Conservation (phyloP, 2,888 invertebrate genomes). For the Corbicula japonica region DNA sequence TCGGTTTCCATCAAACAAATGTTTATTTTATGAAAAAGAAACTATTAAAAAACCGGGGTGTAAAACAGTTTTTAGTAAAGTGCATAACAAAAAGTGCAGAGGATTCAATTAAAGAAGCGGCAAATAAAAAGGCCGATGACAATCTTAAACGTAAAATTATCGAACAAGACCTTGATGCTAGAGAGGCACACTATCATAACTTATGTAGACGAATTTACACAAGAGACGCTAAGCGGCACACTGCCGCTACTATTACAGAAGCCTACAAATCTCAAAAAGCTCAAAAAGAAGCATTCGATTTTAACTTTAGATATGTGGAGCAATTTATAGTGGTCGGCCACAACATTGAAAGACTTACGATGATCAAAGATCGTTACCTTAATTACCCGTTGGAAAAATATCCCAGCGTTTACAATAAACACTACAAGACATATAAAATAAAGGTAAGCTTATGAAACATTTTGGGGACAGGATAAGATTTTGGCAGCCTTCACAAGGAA, state of each 20-base stretch:
- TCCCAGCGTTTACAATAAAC: constrained; percentile 42
- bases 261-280: constrained; percentile 7
- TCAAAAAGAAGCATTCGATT: constrained; percentile 27
- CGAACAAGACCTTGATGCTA: constrained; percentile 34
- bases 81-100: constrained; percentile 49
- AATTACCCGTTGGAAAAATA: constrained; percentile 19
- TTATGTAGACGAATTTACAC: constrained; percentile 36
- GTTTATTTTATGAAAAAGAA: constrained; percentile 51
- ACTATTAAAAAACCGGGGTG: constrained; percentile 24
- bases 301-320: constrained; percentile 33
- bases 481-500: constrained; percentile 42
- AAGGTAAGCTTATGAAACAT: constrained; percentile 39
- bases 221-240: constrained; percentile 25
- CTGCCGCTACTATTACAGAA: constrained; percentile 9
- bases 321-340: constrained; percentile 30
- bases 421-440: constrained; percentile 60
- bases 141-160: constrained; percentile 26
- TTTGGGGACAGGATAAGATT: constrained; percentile 43
- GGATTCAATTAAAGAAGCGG: constrained; percentile 35
- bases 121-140: constrained; percentile 18
- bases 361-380: constrained; percentile 40
- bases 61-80: constrained; percentile 33
- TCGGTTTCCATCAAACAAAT: constrained; percentile 29
- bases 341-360: constrained; percentile 46
- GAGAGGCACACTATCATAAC: constrained; percentile 42